Conservation (phyloP, 1,140 invertebrate genomes). For the Cydia fagiglandana region DNA sequence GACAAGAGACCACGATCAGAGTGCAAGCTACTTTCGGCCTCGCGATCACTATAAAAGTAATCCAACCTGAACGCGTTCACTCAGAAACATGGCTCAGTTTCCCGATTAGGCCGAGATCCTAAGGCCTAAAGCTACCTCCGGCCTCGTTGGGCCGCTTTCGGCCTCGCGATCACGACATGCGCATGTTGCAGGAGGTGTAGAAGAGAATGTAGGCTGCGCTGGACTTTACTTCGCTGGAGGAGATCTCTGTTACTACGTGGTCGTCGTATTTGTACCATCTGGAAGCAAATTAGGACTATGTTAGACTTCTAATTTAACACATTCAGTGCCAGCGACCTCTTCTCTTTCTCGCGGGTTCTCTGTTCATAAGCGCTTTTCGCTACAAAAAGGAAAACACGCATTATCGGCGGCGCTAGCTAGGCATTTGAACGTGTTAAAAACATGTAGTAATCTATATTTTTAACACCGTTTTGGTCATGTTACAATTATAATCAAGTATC, state of each 20-base stretch:
- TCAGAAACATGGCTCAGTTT: background rate
- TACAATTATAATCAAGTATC: too few species aligned
- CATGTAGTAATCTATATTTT: too few species aligned
- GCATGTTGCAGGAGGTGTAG: slow-evolving; percentile 79
- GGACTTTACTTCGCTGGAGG: slow-evolving; percentile 83
- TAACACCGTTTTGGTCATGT: too few species aligned
- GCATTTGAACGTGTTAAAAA: too few species aligned
- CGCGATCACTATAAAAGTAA: background rate
- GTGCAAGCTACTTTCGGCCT: background rate
- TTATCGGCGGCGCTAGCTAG: too few species aligned
- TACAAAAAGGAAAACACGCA: too few species aligned
- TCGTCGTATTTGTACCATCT: slow-evolving; percentile 96
- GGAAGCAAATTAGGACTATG: slow-evolving; percentile 37
- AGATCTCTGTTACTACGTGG: slow-evolving; percentile 88
- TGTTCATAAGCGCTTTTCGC: too few species aligned
- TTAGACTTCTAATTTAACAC: background rate
- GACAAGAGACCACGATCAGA: too few species aligned
- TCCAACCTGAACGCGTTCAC: too few species aligned
- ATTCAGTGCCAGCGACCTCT: too few species aligned
- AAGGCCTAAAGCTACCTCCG: background rate
- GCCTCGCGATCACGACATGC: background rate
- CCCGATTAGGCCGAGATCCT: too few species aligned
- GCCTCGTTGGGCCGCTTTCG: background rate
- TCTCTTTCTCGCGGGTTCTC: too few species aligned
- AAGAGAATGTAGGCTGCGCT: slow-evolving; percentile 90